Conservation (phyloP, 1,140 invertebrate species). For the Trichonephila inaurata region DNA sequence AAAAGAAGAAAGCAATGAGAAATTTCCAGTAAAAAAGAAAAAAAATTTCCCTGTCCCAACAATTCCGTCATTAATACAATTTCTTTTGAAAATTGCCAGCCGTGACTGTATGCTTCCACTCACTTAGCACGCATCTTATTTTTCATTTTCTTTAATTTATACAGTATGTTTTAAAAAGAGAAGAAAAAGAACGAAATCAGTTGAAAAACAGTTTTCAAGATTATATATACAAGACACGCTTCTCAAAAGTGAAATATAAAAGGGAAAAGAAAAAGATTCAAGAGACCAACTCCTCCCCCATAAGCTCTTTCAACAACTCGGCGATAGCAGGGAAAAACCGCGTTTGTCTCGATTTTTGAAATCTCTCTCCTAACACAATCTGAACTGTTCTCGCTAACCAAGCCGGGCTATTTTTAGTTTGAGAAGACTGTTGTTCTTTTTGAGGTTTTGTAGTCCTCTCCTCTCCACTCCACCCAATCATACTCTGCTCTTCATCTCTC, state of each 20-base stretch:
- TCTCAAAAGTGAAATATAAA: background rate
- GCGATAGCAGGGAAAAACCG: background rate
- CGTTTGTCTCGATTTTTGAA: constrained; percentile 7
- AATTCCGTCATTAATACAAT: too few species aligned
- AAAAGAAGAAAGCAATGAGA: too few species aligned
- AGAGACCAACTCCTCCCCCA: background rate
- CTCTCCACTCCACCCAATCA: too few species aligned
- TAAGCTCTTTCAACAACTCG: background rate
- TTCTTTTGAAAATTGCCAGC: background rate
- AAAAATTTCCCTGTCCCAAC: too few species aligned
- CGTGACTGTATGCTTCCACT: background rate
- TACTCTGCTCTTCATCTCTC: too few species aligned
- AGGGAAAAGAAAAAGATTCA: background rate
- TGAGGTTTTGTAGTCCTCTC: background rate
- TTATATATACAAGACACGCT: background rate
- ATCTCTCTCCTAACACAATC: background rate
- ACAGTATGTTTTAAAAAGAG: background rate
- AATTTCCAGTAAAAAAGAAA: too few species aligned
- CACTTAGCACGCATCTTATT: background rate
- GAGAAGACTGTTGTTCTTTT: background rate
- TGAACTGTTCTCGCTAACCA: background rate
- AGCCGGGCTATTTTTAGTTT: constrained; percentile 11
- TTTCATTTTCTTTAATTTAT: background rate
- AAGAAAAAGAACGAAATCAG: background rate
- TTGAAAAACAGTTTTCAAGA: background rate